Conservation (phyloP, 2,113 vertebrate genomes). For the Stictonetta naevosa region DNA sequence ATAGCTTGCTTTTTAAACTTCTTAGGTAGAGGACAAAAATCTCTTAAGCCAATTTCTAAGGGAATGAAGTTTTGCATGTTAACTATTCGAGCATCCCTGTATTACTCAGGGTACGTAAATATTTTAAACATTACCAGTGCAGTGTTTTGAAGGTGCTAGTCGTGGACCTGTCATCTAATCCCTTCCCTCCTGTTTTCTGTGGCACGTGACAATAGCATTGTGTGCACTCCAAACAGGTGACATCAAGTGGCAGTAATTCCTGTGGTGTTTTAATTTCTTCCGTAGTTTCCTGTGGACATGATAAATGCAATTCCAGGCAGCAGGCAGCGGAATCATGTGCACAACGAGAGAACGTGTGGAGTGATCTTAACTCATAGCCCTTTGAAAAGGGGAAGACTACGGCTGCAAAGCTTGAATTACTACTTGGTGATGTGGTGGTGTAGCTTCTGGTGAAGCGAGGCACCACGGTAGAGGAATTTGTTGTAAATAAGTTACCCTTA, state of each 20-base stretch:
- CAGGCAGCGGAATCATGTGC: neutral
- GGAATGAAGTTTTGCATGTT: neutral
- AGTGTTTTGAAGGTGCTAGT: neutral
- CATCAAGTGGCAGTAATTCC: neutral
- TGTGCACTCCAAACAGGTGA: neutral
- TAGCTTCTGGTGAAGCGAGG: neutral
- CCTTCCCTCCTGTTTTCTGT: neutral
- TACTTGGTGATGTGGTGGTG: neutral
- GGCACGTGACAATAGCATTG: neutral
- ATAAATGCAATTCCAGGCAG: neutral
- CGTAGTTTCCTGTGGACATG: neutral
- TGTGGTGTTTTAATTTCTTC: neutral
- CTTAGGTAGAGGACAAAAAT: neutral
- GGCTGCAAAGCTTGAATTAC: neutral
- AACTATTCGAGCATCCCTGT: neutral
- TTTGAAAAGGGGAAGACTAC: neutral
- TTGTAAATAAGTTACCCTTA: neutral
- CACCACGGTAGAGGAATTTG: neutral
- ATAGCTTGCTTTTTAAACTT: neutral
- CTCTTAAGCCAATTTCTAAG: neutral
- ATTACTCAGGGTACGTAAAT: neutral
- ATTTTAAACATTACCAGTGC: neutral
- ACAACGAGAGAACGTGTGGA: rapidly evolving
- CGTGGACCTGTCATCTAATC: neutral
- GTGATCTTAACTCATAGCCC: neutral